These are phyloP conservation scores for Oryzias sinensis DNA, from an alignment of 2,797 vertebrate species.

Conservation along the genomic window DNA sequence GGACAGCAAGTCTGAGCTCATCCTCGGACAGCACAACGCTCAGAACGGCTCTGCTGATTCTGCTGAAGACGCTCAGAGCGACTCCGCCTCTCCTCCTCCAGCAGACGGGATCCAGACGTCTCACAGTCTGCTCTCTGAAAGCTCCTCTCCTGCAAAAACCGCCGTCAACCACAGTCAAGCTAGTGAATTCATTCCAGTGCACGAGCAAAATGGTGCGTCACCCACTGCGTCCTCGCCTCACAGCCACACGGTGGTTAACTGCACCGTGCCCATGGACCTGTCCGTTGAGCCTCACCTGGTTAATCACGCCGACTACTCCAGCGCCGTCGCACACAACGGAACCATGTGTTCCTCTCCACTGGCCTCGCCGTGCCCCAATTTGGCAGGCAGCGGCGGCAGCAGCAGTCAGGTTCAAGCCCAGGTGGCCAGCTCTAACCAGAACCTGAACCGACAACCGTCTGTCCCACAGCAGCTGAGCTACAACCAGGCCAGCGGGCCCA, in stretches of 20 bases:
- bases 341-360: slow-evolving; percentile 81
- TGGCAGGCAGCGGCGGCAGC: slow-evolving; percentile 55
- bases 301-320: slow-evolving; percentile 76
- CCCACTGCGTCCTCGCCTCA: slow-evolving; percentile 49
- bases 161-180: slow-evolving; percentile 28
- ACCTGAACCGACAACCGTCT: slow-evolving; percentile 77
- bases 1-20: slow-evolving; percentile 64
- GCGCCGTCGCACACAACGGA: slow-evolving; percentile 75
- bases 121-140: slow-evolving; percentile 55
- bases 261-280: slow-evolving; percentile 71
- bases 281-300: slow-evolving; percentile 73
- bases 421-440: slow-evolving; percentile 64
- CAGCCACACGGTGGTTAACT: slow-evolving; percentile 61
- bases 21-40: slow-evolving; percentile 67
- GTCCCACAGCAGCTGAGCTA: slow-evolving; percentile 82
- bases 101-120: slow-evolving; percentile 63
- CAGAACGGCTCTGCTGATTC: slow-evolving; percentile 81
- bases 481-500: slow-evolving; percentile 75
- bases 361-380: slow-evolving; percentile 75
- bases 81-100: slow-evolving; percentile 64
- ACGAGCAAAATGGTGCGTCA: slow-evolving; percentile 66
- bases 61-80: slow-evolving; percentile 58
- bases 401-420: slow-evolving; percentile 68
- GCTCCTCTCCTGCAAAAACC: slow-evolving; percentile 29
- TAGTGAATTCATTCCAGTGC: slow-evolving; percentile 55